Evolutionary conservation across 2,888 invertebrate genomes (phyloP).

Genomic region (Drosophila birchii): DNA sequence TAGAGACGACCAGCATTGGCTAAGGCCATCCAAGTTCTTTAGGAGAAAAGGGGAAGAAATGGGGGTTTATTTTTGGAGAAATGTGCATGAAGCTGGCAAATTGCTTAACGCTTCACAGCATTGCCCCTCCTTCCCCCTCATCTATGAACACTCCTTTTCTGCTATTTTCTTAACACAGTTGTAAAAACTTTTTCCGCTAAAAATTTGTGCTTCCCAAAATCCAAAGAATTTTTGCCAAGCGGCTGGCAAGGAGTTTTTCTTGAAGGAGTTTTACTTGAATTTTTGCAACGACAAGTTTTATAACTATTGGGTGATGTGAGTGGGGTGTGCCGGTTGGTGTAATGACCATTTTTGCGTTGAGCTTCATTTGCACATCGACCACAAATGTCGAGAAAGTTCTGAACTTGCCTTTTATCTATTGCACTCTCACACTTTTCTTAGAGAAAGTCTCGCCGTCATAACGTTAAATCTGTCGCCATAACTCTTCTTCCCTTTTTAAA

Average conservation of each 20-base stretch:
- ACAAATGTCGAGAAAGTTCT: slow-evolving; percentile 54
- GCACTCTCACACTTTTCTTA: slow-evolving; percentile 7
- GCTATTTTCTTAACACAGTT: slow-evolving; percentile 80
- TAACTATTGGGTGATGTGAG: slow-evolving; percentile 58
- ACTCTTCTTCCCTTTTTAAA: neutral
- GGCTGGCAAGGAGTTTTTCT: slow-evolving; percentile 4
- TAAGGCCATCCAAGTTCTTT: slow-evolving; percentile 27
- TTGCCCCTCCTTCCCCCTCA: slow-evolving; percentile 1
- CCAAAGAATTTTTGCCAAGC: slow-evolving; percentile 34
- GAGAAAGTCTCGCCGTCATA: slow-evolving; percentile 12
- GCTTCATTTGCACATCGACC: slow-evolving; percentile 81
- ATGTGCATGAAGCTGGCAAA: slow-evolving; percentile 69
- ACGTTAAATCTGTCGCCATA: slow-evolving; percentile 14
- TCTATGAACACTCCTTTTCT: slow-evolving; percentile 39
- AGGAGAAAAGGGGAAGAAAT: neutral
- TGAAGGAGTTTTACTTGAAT: slow-evolving; percentile 26
- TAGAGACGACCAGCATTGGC: slow-evolving; percentile 67
- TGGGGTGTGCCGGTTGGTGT: slow-evolving; percentile 4
- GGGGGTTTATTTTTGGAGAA: slow-evolving; percentile 8
- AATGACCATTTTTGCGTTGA: slow-evolving; percentile 53
- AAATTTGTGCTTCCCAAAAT: slow-evolving; percentile 66
- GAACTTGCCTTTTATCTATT: neutral
- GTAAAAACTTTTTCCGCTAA: slow-evolving; percentile 72
- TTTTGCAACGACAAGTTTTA: slow-evolving; percentile 74
- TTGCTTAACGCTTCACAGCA: slow-evolving; percentile 77